phyloP scores from a whole-genome alignment of 2,113 vertebrate species.

The Chionodraco myersi region DNA sequence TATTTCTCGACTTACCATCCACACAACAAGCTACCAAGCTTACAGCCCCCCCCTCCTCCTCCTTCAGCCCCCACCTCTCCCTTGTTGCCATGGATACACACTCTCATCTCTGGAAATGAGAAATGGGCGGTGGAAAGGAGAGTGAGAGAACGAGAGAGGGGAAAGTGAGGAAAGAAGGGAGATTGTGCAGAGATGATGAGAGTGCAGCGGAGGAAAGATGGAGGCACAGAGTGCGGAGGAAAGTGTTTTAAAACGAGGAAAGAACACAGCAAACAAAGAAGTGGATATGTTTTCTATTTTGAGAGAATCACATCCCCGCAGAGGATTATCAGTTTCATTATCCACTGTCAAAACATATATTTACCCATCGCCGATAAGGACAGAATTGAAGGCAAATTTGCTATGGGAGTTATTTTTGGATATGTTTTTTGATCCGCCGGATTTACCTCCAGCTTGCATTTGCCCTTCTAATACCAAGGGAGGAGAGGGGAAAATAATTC shows the following conservation, averaged over 20 bases:
- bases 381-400: constrained; percentile 65
- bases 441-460: constrained; percentile 73
- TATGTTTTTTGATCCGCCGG: constrained; percentile 65
- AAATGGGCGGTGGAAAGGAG: constrained; percentile 67
- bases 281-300: constrained; percentile 50
- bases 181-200: constrained; percentile 61
- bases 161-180: constrained; percentile 50
- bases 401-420: constrained; percentile 76
- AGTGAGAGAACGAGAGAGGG: constrained; percentile 53
- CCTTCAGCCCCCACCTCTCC: constrained; percentile 67
- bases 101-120: constrained; percentile 80
- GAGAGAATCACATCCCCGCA: constrained; percentile 64
- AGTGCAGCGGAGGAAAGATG: constrained; percentile 52
- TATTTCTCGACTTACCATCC: constrained; percentile 77
- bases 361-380: constrained; percentile 64
- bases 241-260: constrained; percentile 33
- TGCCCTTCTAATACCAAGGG: constrained; percentile 64
- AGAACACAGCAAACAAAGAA: constrained; percentile 42
- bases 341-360: constrained; percentile 70
- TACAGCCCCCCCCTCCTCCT: constrained; percentile 40
- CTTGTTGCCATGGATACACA: constrained; percentile 85
- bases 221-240: constrained; percentile 23
- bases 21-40: constrained; percentile 70
- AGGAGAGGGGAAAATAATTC: constrained; percentile 68
- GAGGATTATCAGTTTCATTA: constrained; percentile 74